phyloP scores from a whole-genome alignment of 2,797 vertebrate species.

The Acomys russatus region DNA sequence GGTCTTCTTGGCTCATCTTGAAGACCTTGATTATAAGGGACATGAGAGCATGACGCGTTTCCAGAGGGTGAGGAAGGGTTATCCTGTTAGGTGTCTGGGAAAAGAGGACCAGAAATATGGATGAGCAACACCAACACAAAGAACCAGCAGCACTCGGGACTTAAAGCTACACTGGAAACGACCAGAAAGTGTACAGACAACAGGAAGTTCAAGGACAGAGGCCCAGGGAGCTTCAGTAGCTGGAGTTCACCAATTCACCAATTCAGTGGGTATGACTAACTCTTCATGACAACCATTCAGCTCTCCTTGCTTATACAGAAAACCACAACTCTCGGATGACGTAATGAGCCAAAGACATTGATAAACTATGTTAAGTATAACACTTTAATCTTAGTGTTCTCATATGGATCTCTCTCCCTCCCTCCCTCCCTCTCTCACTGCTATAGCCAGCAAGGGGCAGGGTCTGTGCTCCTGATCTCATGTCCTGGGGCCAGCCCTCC shows the following conservation, averaged over 20 bases:
- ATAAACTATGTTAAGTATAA: background rate
- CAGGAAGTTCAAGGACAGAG: background rate
- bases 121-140: background rate
- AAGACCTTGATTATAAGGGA: background rate
- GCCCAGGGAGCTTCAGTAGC: background rate
- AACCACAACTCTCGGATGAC: conserved; percentile 28
- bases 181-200: background rate
- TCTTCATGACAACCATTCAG: background rate
- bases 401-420: background rate
- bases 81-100: background rate
- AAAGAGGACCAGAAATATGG: background rate
- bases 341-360: background rate
- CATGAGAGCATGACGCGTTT: background rate
- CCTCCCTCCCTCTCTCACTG: too few relatives aligned
- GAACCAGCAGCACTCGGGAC: background rate
- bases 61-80: background rate
- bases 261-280: background rate
- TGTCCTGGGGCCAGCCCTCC: too few relatives aligned
- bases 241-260: background rate
- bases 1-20: background rate
- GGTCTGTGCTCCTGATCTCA: too few relatives aligned
- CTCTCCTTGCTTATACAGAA: background rate
- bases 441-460: too few relatives aligned
- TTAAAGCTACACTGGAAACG: background rate
- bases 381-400: conserved; percentile 3